Evolutionary conservation across 92 coral and sea anemone species (phyloP), one percentile per base, ranked within the genome.

Genomic region (Muricea muricata): DNA sequence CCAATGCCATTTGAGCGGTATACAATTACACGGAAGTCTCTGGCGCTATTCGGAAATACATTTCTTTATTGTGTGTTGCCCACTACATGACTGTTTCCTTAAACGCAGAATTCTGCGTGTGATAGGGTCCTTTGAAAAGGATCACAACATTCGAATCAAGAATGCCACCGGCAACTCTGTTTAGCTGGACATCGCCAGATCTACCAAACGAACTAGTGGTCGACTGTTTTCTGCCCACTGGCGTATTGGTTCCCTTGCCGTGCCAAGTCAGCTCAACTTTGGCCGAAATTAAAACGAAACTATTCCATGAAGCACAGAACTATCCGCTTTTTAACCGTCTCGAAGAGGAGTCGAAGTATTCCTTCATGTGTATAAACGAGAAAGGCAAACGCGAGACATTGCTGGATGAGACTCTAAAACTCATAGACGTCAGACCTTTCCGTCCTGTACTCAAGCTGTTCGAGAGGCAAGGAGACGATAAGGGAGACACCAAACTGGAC

Each of bases 171-270:
- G 80, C 40, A 5, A 66, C 80, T 13, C 58, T 78, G 54, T 78
- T 24, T 37, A 72, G 83, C 32, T 78, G 83, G 83, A 12, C 31
- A 13, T 78, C 83, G 17, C 69, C 83, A 37, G 56, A 58, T n/a
- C 23, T 78, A 13, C 71, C 83, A 7, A 41, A 78, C 56, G 48
- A 56, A 23, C 18, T 78, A 12, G 25, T 18, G 42, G 97, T 95
- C 11, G 98, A 95, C 65, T 95, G 98, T 72, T 90, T 93, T 45
- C 86, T 95, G 4, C 98, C 98, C 0, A 95, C 97, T 14, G 98
- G 98, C 54, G 98, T 95, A 6, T 87, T 95, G 81, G 91, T 95
- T 70, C 97, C 94, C 33, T 86, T 95, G 34, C 81, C 87, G 71
- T 92, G 90, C 9, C 79, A 91, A n/a, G 91, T 91, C 45, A 93